These are phyloP conservation scores for Sebastes wilsoni DNA, from an alignment of 2,797 vertebrate species.

Conservation along the genomic window DNA sequence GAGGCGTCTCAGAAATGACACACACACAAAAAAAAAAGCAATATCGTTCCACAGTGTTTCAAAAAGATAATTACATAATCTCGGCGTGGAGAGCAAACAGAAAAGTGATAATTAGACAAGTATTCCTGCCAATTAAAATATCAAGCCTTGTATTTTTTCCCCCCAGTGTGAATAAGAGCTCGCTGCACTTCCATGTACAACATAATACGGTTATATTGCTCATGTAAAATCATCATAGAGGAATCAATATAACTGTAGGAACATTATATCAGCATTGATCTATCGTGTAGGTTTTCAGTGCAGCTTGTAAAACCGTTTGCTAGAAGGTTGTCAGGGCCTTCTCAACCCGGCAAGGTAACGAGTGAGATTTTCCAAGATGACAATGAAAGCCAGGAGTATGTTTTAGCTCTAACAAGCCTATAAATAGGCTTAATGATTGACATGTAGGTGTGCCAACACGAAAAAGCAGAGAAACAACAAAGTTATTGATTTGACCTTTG, in stretches of 20 bases:
- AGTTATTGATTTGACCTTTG: conserved; percentile 77
- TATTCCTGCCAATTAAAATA: conserved; percentile 81
- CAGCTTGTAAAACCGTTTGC: background rate
- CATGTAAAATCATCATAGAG: background rate
- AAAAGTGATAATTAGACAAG: conserved; percentile 85
- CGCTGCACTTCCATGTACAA: conserved; percentile 11
- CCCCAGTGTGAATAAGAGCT: conserved; percentile 9
- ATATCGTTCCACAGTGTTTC: conserved; percentile 77
- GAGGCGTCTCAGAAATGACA: conserved; percentile 77
- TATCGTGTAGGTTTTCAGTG: background rate
- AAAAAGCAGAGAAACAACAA: conserved; percentile 44
- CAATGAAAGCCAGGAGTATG: conserved; percentile 18
- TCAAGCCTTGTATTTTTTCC: conserved; percentile 43
- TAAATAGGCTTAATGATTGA: conserved; percentile 73
- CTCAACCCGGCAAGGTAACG: background rate
- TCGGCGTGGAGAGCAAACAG: conserved; percentile 70
- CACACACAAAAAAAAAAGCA: conserved; percentile 58
- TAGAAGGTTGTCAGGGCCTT: conserved; percentile 1
- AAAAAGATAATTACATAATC: conserved; percentile 85
- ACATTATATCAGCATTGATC: background rate
- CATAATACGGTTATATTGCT: conserved; percentile 24
- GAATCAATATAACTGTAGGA: background rate
- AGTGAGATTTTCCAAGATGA: conserved; percentile 16
- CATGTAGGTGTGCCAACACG: conserved; percentile 46
- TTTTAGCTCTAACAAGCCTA: conserved; percentile 54